Conservation (phyloP, 2,113 vertebrate species). For the Microcebus murinus region DNA sequence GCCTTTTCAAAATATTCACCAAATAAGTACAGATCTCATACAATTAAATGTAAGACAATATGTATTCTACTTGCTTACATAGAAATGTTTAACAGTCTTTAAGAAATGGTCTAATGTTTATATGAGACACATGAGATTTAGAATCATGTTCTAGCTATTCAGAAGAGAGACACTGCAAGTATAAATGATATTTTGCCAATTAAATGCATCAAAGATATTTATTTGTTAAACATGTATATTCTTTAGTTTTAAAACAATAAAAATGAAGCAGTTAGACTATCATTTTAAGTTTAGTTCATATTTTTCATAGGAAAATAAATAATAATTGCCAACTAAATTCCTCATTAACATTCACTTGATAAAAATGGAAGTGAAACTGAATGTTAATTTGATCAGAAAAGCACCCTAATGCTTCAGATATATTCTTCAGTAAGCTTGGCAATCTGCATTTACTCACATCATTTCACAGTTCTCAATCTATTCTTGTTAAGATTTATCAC, state of each 20-base stretch:
- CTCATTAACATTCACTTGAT: constrained; percentile 8
- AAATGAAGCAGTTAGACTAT: background rate
- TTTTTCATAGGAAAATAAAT: constrained; percentile 43
- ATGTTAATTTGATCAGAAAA: constrained; percentile 50
- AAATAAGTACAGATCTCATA: background rate
- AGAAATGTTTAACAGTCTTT: constrained; percentile 14
- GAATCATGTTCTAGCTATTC: background rate
- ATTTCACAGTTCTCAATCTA: constrained; percentile 39
- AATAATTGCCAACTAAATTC: constrained; percentile 22
- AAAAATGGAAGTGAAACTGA: constrained; percentile 38
- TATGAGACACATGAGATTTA: background rate
- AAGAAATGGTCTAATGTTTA: constrained; percentile 11
- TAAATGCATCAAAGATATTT: constrained; percentile 3
- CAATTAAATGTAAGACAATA: background rate
- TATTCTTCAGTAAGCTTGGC: constrained; percentile 11
- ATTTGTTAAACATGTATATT: constrained; percentile 34
- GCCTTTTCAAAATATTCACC: background rate
- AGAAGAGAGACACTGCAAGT: background rate
- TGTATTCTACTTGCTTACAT: background rate
- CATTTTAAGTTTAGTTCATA: constrained; percentile 26
- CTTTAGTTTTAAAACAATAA: constrained; percentile 9
- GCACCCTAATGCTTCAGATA: constrained; percentile 17
- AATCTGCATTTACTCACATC: constrained; percentile 43
- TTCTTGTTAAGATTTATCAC: constrained; percentile 50
- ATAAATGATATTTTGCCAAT: constrained; percentile 5